Percentiles rank a stretch among this genome's conserved stretches.
These are phyloP conservation scores for Drosophila lutescens DNA, from an alignment of 2,888 invertebrate genomes.

Conservation along the genomic window DNA sequence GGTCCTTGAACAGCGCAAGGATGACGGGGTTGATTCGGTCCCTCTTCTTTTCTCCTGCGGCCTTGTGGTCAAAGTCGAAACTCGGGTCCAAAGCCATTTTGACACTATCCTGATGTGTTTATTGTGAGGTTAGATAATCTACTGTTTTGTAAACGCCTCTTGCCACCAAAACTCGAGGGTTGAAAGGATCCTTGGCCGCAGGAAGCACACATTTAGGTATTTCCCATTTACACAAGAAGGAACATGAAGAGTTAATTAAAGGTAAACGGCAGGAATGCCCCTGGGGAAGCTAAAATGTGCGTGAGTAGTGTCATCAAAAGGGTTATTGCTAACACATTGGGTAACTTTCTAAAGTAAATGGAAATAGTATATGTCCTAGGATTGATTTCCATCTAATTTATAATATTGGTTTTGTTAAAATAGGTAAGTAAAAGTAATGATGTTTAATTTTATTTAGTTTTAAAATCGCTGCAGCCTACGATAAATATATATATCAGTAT, in stretches of 20 bases:
- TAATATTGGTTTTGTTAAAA: too few species aligned
- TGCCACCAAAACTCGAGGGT: slow-evolving; percentile 27
- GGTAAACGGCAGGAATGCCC: background rate
- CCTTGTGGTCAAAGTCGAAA: slow-evolving; percentile 20
- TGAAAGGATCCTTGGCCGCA: slow-evolving; percentile 21
- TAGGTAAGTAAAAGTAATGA: too few species aligned
- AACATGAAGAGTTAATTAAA: slow-evolving; percentile 9
- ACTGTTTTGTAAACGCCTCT: slow-evolving; percentile 54
- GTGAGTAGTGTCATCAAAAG: background rate
- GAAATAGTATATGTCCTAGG: too few species aligned
- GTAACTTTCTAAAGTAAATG: background rate
- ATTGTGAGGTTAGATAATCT: slow-evolving; percentile 63
- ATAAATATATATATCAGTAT: too few species aligned
- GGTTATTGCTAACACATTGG: background rate
- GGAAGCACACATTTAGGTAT: slow-evolving; percentile 22
- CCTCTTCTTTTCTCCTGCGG: background rate
- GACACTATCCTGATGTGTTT: slow-evolving; percentile 62
- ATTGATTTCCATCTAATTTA: too few species aligned
- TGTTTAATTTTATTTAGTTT: too few species aligned
- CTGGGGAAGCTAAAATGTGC: background rate
- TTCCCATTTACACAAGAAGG: background rate
- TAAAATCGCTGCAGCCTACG: too few species aligned
- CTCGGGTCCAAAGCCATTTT: slow-evolving; percentile 61
- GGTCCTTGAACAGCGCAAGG: slow-evolving; percentile 31
- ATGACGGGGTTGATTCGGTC: slow-evolving; percentile 49